Conservation (phyloP, 37 sponge, comb jelly and placozoan species). For the Aphrocallistes beatrix region DNA sequence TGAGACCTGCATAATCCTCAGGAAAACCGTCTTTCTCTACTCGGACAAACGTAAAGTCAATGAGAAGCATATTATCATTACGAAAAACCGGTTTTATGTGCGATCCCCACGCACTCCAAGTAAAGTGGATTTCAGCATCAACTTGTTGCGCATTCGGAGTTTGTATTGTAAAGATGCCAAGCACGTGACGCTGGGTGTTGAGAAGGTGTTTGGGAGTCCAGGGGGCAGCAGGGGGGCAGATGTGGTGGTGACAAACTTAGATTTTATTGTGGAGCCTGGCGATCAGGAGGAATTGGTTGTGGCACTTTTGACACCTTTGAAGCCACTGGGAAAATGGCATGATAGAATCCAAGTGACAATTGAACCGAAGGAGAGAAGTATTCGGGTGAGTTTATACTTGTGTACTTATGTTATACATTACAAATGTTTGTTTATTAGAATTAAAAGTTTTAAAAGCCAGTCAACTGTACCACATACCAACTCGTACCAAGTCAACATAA, state of each 20-base stretch:
- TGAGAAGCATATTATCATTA: neutral
- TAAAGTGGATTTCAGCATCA: neutral
- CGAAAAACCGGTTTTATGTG: neutral
- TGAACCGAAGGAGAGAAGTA: neutral
- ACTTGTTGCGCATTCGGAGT: neutral
- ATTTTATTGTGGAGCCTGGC: neutral
- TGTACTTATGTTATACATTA: neutral
- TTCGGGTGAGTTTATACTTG: neutral
- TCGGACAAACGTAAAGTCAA: conserved; percentile 12
- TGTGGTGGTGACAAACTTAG: neutral
- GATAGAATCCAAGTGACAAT: neutral
- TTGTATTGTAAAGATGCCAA: neutral
- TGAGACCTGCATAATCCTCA: neutral
- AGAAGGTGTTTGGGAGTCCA: neutral
- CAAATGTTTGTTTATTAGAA: neutral
- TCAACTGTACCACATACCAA: too few species aligned
- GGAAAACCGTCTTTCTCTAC: neutral
- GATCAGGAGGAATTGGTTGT: neutral
- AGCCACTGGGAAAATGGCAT: conserved; percentile 9
- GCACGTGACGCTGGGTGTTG: neutral
- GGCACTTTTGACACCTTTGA: neutral
- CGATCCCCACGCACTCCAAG: neutral
- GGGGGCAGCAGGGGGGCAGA: neutral
- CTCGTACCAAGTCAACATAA: too few species aligned
- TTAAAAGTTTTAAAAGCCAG: too few species aligned